Evolutionary conservation across 2,113 vertebrate species (phyloP), one percentile per base, ranked within the genome.

Genomic region (Oxygymnocypris stewartii): DNA sequence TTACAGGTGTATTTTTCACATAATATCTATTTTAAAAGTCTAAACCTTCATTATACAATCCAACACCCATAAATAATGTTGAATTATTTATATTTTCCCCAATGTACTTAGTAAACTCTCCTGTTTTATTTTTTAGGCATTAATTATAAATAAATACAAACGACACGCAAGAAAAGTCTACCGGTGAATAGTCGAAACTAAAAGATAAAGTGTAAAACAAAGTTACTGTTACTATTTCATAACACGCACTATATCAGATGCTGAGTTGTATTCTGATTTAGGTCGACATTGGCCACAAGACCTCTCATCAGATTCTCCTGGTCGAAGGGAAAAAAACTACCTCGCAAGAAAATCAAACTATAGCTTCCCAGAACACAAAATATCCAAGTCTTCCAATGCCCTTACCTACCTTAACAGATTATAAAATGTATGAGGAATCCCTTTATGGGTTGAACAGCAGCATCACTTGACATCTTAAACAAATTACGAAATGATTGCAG

Each of bases 121-220:
- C 35, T n/a, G 13, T 84, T 84, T 65, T 63, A 61, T 88, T 96
- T 40, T 96, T 95, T 95, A 97, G 96, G 92, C 94, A 95, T 96
- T 96, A 97, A 97, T 97, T 95, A 99, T 99, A 99, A 99, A 99
- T 99, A 99, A 99, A 99, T 98, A 99, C 96, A 97, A 94, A 93
- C 91, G 90, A 97, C 96, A 98, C 96, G 97, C 96, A 95, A 97
- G 96, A 96, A 98, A 98, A 97, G 97, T 97, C 97, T 98, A 99
- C 96, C 97, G 73, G 97, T 96, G 96, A 98, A 95, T 96, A 96
- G 96, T 94, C 91, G 89, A 90, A 89, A 93, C 93, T 93, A 93
- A 95, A 93, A 89, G 88, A 92, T 92, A 92, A 94, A 69, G 73
- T 82, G 92, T 95, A 94, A 97, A 96, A 96, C 96, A 95, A 94